Evolutionary conservation across 2,797 vertebrate species (phyloP).

Genomic region (Brotogeris chrysoptera): DNA sequence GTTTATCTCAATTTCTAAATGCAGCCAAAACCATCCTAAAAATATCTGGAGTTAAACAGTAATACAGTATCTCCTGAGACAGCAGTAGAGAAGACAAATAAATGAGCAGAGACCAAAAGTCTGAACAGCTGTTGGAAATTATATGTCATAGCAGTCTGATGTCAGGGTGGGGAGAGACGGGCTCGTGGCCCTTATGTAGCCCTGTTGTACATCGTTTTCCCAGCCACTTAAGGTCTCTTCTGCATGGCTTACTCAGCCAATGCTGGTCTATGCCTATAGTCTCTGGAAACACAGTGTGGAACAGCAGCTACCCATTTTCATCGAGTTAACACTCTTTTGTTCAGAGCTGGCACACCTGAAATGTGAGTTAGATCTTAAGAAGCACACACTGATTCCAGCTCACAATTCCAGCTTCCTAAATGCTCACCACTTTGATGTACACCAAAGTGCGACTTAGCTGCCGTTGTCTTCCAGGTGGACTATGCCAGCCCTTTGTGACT

Average conservation of each 20-base stretch:
- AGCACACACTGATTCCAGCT: background rate
- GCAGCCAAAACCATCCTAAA: background rate
- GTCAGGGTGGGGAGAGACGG: background rate
- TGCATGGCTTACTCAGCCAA: background rate
- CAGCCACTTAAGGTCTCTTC: background rate
- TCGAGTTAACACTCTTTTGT: background rate
- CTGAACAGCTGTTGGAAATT: background rate
- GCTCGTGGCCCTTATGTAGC: accelerated
- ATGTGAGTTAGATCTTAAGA: background rate
- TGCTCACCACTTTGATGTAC: background rate
- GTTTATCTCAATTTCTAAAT: background rate
- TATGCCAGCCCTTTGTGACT: background rate
- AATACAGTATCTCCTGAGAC: background rate
- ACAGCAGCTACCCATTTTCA: background rate
- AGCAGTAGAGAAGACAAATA: background rate
- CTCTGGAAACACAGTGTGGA: background rate
- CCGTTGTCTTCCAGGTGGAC: background rate
- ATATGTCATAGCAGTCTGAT: background rate
- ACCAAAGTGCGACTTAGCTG: background rate
- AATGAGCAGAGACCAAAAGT: background rate
- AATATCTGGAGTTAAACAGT: background rate
- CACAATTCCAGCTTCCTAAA: background rate
- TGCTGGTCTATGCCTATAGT: background rate
- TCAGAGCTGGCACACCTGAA: background rate
- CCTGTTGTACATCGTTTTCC: background rate